Percentiles rank a stretch among this genome's conserved stretches.
Conservation (phyloP, 2,113 vertebrate genomes). For the Nyctibius bracteatus region DNA sequence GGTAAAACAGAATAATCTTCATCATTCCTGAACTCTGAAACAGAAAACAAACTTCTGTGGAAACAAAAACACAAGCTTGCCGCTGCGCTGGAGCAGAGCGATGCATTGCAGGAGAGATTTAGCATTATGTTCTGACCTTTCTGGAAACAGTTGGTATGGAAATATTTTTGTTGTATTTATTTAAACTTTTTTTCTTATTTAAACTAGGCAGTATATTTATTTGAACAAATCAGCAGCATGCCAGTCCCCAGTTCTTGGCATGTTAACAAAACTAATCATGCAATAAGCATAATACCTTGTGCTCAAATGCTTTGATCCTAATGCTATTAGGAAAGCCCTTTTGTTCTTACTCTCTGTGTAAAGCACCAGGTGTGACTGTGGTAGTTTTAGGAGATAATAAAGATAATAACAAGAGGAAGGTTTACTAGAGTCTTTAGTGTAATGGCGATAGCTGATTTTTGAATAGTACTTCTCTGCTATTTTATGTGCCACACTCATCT, state of each 20-base stretch:
- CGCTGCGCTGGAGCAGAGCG: neutral
- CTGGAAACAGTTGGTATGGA: neutral
- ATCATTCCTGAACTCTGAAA: neutral
- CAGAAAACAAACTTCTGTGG: neutral
- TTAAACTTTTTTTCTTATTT: slow-evolving; percentile 11
- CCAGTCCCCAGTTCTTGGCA: neutral
- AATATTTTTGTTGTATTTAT: neutral
- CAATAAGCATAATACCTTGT: neutral
- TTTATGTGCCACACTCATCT: neutral
- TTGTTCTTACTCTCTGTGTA: neutral
- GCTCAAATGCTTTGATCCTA: slow-evolving; percentile 11
- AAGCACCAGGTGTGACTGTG: neutral
- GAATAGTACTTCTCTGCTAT: neutral
- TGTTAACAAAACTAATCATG: neutral
- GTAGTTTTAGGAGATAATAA: neutral
- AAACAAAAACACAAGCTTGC: neutral
- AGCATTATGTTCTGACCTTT: neutral
- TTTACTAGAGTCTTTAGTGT: neutral
- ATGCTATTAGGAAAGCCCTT: neutral
- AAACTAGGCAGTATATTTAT: neutral
- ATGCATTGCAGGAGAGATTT: neutral
- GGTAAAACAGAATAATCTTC: neutral
- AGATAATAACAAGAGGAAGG: neutral
- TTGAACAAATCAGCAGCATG: neutral
- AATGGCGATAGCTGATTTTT: neutral